Evolutionary conservation across 1,140 invertebrate genomes (phyloP), one percentile per base, ranked within the genome.

Genomic region (Gryllus bimaculatus): DNA sequence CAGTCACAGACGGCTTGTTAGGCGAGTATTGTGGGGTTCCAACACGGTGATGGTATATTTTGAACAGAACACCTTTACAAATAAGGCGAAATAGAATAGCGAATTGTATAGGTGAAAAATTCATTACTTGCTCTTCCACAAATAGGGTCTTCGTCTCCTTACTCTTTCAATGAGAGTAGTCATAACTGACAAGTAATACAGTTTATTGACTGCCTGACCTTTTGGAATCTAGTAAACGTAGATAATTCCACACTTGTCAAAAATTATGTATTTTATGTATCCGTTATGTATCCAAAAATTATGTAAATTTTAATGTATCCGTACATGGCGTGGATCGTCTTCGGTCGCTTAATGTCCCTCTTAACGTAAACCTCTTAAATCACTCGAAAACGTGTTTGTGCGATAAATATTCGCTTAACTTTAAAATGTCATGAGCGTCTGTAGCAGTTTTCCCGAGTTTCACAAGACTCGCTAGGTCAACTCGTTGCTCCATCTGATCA

Each of bases 221-320:
- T 84, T 76, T 10, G 83, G 82, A 15, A 85, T 81, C 79, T 82
- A 85, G 73, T 84, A 81, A 75, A 82, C 79, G 75, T 84, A 80
- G 74, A 85, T 75, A 79, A 84, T 80, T 8, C 83, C 81, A 78
- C 81, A 74, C 74, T 81, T 79, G 20, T 84, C 79, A 48, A 83
- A 83, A 77, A 83, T 82, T 74, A 84, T 48, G 78, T 84, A n/a
- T n/a, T n/a, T n/a, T n/a, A n/a, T n/a, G n/a, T n/a, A n/a, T n/a
- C n/a, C n/a, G n/a, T n/a, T n/a, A n/a, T n/a, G n/a, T n/a, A n/a
- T n/a, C n/a, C n/a, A n/a, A n/a, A n/a, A n/a, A n/a, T n/a, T n/a
- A n/a, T n/a, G n/a, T n/a, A n/a, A n/a, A n/a, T n/a, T n/a, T n/a
- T n/a, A n/a, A n/a, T n/a, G n/a, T n/a, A n/a, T n/a, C n/a, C n/a